These are phyloP conservation scores for Pangasius larnaudii DNA, from an alignment of 2,797 vertebrate genomes.

Conservation along the genomic window DNA sequence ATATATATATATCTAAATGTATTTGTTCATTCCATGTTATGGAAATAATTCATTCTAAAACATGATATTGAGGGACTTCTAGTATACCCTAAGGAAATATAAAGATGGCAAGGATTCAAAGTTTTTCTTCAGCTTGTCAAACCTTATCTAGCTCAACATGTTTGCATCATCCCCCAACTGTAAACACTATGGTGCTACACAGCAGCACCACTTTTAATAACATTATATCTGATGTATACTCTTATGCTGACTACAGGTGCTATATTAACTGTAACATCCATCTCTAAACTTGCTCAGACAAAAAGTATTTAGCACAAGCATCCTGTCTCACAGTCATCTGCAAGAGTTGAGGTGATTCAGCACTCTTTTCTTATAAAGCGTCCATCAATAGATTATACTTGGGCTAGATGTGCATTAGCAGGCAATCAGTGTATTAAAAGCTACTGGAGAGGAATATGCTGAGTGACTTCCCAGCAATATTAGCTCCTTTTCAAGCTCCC, in stretches of 20 bases:
- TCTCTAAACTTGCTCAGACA: background rate
- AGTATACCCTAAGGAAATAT: background rate
- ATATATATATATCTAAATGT: background rate
- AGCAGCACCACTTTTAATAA: background rate
- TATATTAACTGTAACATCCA: background rate
- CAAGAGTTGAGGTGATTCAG: background rate
- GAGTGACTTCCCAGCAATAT: conserved; percentile 6
- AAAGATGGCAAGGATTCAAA: background rate
- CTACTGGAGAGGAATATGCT: background rate
- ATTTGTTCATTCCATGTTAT: background rate
- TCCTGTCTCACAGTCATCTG: background rate
- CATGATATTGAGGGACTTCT: background rate
- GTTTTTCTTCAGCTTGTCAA: background rate
- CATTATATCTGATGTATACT: background rate
- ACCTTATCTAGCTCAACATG: background rate
- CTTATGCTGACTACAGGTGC: background rate
- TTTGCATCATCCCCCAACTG: background rate
- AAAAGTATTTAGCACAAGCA: background rate
- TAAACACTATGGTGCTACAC: background rate
- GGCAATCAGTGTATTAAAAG: background rate
- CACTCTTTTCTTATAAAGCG: conserved; percentile 1
- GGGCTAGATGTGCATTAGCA: background rate
- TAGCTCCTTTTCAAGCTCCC: background rate
- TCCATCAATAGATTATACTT: conserved; percentile 8
- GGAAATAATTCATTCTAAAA: background rate